Evolutionary conservation across 2,888 invertebrate species (phyloP).

Genomic region (Stenchaetothrips biformis): DNA sequence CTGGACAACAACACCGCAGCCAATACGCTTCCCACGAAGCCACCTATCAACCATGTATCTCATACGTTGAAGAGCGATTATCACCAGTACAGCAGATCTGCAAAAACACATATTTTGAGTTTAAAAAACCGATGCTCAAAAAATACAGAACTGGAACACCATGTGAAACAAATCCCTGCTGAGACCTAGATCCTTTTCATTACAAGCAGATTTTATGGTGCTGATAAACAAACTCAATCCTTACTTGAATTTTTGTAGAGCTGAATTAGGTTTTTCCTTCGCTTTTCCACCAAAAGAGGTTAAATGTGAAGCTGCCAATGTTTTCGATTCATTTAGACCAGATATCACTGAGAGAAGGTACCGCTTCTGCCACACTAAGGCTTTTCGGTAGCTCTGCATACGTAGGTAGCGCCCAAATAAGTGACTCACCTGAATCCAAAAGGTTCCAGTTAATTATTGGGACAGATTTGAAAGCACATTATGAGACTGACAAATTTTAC

Average conservation of each 20-base stretch:
- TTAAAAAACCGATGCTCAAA: background rate
- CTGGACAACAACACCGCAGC: background rate
- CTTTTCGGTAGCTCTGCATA: conserved; percentile 80
- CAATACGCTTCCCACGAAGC: background rate
- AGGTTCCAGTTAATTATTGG: background rate
- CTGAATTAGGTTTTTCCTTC: background rate
- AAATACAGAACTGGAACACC: background rate
- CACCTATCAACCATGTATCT: background rate
- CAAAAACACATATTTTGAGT: background rate
- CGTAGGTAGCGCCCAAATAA: conserved; percentile 66
- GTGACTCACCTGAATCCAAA: conserved; percentile 51
- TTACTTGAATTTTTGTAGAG: background rate
- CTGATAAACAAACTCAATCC: background rate
- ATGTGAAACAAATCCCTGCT: background rate
- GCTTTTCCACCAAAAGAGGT: background rate
- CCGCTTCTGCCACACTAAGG: conserved; percentile 84
- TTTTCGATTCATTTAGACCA: background rate
- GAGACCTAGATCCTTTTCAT: background rate
- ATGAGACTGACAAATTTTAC: conserved; percentile 28
- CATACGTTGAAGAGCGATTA: background rate
- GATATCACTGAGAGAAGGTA: conserved; percentile 54
- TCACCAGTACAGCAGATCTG: background rate
- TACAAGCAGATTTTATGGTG: background rate
- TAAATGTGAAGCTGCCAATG: background rate
- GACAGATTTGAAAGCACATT: conserved; percentile 1